These are phyloP conservation scores for Camarhynchus parvulus DNA, from an alignment of 2,113 vertebrate species.

Conservation along the genomic window DNA sequence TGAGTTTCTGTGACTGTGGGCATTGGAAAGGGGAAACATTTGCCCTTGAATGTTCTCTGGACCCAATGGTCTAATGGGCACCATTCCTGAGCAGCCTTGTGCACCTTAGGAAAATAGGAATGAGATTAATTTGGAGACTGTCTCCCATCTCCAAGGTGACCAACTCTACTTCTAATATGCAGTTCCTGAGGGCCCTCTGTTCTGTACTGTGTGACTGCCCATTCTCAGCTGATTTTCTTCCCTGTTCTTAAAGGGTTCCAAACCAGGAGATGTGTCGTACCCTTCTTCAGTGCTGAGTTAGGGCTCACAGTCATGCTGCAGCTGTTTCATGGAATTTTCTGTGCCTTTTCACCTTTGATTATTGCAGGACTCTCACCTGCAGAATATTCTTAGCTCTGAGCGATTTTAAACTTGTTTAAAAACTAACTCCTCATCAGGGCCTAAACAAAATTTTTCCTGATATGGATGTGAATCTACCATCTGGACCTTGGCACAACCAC, in stretches of 20 bases:
- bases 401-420: neutral
- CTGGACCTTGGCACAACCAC: neutral
- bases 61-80: neutral
- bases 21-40: neutral
- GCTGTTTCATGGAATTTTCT: neutral
- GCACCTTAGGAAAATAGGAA: neutral
- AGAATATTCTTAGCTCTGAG: neutral
- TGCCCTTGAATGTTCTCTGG: neutral
- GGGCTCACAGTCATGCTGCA: neutral
- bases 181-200: neutral
- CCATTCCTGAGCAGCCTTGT: neutral
- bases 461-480: neutral
- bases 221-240: neutral
- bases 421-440: neutral
- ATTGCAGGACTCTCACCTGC: neutral
- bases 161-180: neutral
- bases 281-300: neutral
- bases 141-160: neutral
- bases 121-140: neutral
- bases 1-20: neutral
- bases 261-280: neutral
- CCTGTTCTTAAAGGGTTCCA: neutral
- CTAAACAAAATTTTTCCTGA: neutral
- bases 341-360: neutral
- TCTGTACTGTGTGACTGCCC: neutral